These are phyloP conservation scores for Harlomillsia oculata DNA, from an alignment of 1,140 invertebrate genomes.

Conservation along the genomic window DNA sequence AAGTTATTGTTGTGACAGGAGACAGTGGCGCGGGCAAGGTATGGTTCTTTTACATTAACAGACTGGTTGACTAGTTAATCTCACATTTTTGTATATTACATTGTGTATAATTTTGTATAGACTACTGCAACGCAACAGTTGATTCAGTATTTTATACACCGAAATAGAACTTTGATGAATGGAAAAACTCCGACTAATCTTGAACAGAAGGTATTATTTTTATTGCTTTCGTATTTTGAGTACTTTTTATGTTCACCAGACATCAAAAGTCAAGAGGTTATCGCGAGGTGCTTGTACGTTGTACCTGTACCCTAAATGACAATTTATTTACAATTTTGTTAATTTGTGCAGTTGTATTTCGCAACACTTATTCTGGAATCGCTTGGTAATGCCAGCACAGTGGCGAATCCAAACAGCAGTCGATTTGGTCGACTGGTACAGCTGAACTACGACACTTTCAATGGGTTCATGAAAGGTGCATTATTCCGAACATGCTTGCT, in stretches of 20 bases:
- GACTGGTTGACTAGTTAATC: background rate
- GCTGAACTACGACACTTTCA: conserved; percentile 45
- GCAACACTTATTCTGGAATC: conserved; percentile 48
- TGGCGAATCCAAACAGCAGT: conserved; percentile 52
- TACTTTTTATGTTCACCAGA: too few species aligned
- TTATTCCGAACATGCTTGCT: conserved; percentile 53
- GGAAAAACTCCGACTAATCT: conserved; percentile 17
- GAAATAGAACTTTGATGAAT: conserved; percentile 10
- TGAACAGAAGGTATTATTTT: conserved; percentile 21
- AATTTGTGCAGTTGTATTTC: conserved; percentile 29
- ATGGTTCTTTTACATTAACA: background rate
- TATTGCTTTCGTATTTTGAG: too few species aligned
- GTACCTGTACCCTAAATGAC: too few species aligned
- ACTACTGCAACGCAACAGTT: conserved; percentile 41
- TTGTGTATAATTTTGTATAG: conserved; percentile 2
- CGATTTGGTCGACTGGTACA: conserved; percentile 47
- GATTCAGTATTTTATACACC: conserved; percentile 40
- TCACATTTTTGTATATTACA: background rate
- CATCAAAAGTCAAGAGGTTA: too few species aligned
- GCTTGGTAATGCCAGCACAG: conserved; percentile 54
- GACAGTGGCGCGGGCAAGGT: conserved; percentile 45
- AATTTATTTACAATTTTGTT: too few species aligned
- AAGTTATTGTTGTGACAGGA: conserved; percentile 42
- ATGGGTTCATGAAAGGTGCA: conserved; percentile 49
- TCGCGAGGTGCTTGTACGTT: too few species aligned